Conservation (phyloP, 2,797 vertebrate genomes). For the Chrosomus eos region DNA sequence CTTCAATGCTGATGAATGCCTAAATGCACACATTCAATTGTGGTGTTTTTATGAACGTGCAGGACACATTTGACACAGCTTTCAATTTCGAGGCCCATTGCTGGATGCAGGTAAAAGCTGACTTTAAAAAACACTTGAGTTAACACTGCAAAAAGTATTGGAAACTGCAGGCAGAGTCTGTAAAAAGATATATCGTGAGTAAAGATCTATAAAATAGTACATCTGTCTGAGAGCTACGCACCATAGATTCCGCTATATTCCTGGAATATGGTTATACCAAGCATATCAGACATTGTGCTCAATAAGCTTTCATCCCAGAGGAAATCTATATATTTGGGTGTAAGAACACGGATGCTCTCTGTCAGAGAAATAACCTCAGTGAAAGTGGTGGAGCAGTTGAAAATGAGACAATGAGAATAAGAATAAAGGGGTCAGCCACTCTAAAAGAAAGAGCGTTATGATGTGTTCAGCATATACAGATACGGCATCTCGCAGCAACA, state of each 20-base stretch:
- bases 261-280: slow-evolving; percentile 34
- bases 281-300: slow-evolving; percentile 26
- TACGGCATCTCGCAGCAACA: slow-evolving; percentile 63
- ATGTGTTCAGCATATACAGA: slow-evolving; percentile 59
- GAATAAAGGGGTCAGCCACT: slow-evolving; percentile 65
- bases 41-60: background rate
- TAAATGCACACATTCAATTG: background rate
- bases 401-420: slow-evolving; percentile 50
- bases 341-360: slow-evolving; percentile 32
- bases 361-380: slow-evolving; percentile 33
- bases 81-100: background rate
- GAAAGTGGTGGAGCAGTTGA: slow-evolving; percentile 2
- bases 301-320: slow-evolving; percentile 29
- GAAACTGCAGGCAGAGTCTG: slow-evolving; percentile 17
- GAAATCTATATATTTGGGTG: slow-evolving; percentile 44
- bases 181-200: slow-evolving; percentile 18
- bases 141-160: slow-evolving; percentile 22
- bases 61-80: background rate
- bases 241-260: slow-evolving; percentile 25
- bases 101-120: slow-evolving; percentile 7
- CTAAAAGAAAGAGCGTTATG: slow-evolving; percentile 58
- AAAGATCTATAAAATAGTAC: slow-evolving; percentile 31
- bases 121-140: slow-evolving; percentile 8
- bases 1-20: background rate
- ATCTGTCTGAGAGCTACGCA: slow-evolving; percentile 31